These are phyloP conservation scores for Salmo trutta DNA, from an alignment of 2,797 vertebrate genomes.

Conservation along the genomic window DNA sequence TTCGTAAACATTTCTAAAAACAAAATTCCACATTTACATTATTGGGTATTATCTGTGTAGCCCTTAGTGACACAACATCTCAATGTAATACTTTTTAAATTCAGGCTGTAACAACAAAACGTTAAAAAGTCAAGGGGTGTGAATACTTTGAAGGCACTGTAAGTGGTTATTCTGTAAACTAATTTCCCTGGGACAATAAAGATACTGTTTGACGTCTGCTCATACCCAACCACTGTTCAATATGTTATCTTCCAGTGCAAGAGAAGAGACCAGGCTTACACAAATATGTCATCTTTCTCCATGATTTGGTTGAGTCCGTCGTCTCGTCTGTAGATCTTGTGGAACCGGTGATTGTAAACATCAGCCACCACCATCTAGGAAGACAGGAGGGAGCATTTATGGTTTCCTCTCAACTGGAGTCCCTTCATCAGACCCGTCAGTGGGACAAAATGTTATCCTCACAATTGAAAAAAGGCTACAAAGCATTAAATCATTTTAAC, in stretches of 20 bases:
- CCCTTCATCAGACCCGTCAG: too few relatives aligned
- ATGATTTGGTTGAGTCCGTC: constrained; percentile 93
- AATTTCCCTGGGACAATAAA: background rate
- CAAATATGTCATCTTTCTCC: constrained; percentile 96
- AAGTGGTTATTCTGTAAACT: background rate
- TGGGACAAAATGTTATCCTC: too few relatives aligned
- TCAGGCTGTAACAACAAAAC: too few relatives aligned
- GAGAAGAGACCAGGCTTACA: constrained; percentile 76
- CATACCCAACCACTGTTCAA: background rate
- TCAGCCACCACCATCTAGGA: constrained; percentile 96
- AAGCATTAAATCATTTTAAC: background rate
- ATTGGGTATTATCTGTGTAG: too few relatives aligned
- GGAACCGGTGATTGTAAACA: constrained; percentile 97
- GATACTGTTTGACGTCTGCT: background rate
- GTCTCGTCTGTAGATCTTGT: constrained; percentile 93
- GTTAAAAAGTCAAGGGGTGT: too few relatives aligned
- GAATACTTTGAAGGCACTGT: too few relatives aligned
- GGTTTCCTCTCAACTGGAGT: background rate
- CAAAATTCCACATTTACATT: too few relatives aligned
- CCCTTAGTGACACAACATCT: too few relatives aligned
- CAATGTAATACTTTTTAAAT: too few relatives aligned
- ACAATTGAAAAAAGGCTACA: too few relatives aligned
- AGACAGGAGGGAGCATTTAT: background rate
- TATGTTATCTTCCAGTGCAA: background rate
- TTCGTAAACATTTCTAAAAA: too few relatives aligned